Evolutionary conservation across 2,888 invertebrate species (phyloP), one percentile per base, ranked within the genome.

Genomic region (Eucriotettix oculatus): DNA sequence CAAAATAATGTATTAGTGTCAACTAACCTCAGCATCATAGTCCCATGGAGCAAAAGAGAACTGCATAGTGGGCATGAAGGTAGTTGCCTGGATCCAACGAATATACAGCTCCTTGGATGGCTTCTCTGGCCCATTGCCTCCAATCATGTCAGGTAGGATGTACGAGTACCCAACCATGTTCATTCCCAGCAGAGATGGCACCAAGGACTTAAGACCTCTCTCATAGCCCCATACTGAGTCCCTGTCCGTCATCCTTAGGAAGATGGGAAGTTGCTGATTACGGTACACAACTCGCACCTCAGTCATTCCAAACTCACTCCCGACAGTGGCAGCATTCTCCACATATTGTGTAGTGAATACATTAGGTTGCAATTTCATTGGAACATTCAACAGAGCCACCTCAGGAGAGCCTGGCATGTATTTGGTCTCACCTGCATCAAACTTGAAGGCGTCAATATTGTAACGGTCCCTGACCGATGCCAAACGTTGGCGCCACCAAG

Each of bases 11-110:
- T 29, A 48, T 14, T 48, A 1, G 10, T 12, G 14, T 14, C 42
- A n/a, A 48, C 57, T 42, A 16, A 72, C 72, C 70, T 83, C 78
- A 12, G 77, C 68, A 68, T 85, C 85, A 69, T 81, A 87, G 63
- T 86, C 82, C 90, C 90, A 92, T 0, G 91, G 91, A 0, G 82
- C 80, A 61, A 82, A 82, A 0, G 90, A 90, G 68, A 85, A 88
- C 72, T 91, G 90, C 74, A 91, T 78, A 0, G 81, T 76, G 0
- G 90, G 90, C 76, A 92, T 79, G 69, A 89, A 89, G 0, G 83
- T 79, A 61, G 84, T 87, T 0, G 86, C 83, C 69, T 89, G 85
- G 55, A 87, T 75, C 90, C 90, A 91, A 68, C 90, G 75, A 42
- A 90, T 81, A 68, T 84, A 87, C 57, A 86, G 71, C 69, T 86